These are phyloP conservation scores for Crenuchus spilurus DNA, from an alignment of 2,797 vertebrate genomes.

Conservation along the genomic window DNA sequence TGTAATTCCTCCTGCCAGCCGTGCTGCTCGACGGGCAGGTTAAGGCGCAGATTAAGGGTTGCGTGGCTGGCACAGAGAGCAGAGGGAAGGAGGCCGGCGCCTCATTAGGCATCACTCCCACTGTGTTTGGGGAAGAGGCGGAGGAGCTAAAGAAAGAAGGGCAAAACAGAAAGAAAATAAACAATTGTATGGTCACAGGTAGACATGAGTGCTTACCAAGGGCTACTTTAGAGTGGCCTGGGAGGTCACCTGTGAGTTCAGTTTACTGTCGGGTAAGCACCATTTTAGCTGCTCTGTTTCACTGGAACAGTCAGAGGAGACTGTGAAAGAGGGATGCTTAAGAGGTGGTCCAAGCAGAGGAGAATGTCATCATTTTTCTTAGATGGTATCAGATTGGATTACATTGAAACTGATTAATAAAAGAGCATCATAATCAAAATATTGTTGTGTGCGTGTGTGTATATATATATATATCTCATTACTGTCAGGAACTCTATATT, in stretches of 20 bases:
- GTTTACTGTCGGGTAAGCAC: constrained; percentile 58
- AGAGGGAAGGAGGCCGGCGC: constrained; percentile 49
- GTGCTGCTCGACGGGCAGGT: constrained; percentile 56
- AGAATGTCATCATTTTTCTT: not conserved
- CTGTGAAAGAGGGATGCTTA: not conserved
- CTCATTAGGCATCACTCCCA: constrained; percentile 61
- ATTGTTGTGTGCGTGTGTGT: constrained; percentile 19
- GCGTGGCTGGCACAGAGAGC: constrained; percentile 53
- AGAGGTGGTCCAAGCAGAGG: not conserved
- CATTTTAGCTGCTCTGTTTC: constrained; percentile 2
- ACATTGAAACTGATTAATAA: too few relatives aligned
- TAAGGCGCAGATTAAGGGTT: constrained; percentile 68
- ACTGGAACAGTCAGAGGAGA: constrained; percentile 40
- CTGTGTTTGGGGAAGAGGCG: constrained; percentile 42
- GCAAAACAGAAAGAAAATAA: constrained; percentile 49
- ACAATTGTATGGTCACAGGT: constrained; percentile 27
- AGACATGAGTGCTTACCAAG: constrained; percentile 39
- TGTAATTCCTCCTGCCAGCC: constrained; percentile 61
- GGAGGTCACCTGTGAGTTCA: constrained; percentile 60
- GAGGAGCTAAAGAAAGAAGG: constrained; percentile 30
- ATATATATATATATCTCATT: too few relatives aligned
- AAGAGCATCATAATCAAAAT: too few relatives aligned
- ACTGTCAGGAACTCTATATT: too few relatives aligned
- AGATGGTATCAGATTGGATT: not conserved
- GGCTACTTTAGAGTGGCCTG: constrained; percentile 27